Percentiles rank a stretch among this genome's conserved stretches.
Conservation (phyloP, 2,888 invertebrate genomes). For the Acanthosepion esculentum region DNA sequence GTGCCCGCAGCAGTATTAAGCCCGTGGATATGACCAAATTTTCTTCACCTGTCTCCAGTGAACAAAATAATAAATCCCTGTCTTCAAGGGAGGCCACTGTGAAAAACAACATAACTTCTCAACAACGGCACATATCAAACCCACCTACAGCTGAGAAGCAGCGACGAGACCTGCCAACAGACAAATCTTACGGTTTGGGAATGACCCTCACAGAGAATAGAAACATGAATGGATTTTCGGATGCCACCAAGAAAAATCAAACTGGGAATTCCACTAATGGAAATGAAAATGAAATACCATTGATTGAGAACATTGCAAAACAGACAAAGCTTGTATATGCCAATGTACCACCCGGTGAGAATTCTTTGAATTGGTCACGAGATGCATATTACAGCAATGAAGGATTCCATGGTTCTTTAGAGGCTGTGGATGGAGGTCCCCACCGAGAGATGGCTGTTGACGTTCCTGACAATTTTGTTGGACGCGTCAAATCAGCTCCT, state of each 20-base stretch:
- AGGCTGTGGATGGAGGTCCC: conserved; percentile 77
- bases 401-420: conserved; percentile 58
- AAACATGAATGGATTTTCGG: conserved; percentile 51
- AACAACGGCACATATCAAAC: conserved; percentile 54
- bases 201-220: conserved; percentile 48
- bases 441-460: conserved; percentile 99
- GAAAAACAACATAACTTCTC: conserved; percentile 61
- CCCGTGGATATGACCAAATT: conserved; percentile 94
- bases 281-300: conserved; percentile 58
- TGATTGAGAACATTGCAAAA: conserved; percentile 58
- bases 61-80: conserved; percentile 52
- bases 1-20: conserved; percentile 92
- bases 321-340: conserved; percentile 51
- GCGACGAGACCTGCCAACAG: conserved; percentile 38
- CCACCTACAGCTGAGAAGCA: conserved; percentile 56
- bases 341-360: conserved; percentile 57
- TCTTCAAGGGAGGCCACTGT: conserved; percentile 54
- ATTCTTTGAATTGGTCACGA: conserved; percentile 59
- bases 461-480: conserved; percentile 95
- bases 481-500: conserved; percentile 91
- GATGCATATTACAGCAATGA: conserved; percentile 50
- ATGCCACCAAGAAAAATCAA: conserved; percentile 56
- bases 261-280: conserved; percentile 54
- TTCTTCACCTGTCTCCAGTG: conserved; percentile 57
- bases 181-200: background rate